A percentile compares a stretch with the other conserved stretches of the same genome.
Conservation (phyloP, 2,888 invertebrate genomes). For the Alviniconcha strummeri region DNA sequence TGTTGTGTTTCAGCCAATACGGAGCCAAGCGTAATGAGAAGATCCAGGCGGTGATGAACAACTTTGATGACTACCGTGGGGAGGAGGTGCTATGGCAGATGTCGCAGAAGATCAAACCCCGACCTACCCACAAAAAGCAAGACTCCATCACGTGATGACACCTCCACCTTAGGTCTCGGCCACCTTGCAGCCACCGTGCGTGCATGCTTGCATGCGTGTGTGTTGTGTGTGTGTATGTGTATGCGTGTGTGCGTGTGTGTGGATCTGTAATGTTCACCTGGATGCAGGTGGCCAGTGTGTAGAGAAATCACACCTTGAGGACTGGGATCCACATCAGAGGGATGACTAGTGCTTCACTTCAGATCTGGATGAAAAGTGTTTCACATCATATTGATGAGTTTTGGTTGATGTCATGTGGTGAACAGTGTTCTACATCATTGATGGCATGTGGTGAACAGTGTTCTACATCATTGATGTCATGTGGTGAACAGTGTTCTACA, state of each 20-base stretch:
- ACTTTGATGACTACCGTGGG: conserved; percentile 94
- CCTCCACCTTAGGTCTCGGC: background rate
- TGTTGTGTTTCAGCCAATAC: conserved; percentile 74
- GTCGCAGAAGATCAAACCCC: conserved; percentile 96
- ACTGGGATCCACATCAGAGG: too few relatives aligned
- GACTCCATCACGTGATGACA: conserved; percentile 33
- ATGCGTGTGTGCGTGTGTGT: conserved; percentile 8
- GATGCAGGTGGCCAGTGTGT: too few relatives aligned
- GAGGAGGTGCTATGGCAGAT: conserved; percentile 99
- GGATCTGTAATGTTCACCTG: too few relatives aligned
- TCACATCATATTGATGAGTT: too few relatives aligned
- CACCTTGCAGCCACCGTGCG: background rate
- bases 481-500: too few relatives aligned
- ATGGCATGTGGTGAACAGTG: too few relatives aligned
- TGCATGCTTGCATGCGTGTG: background rate
- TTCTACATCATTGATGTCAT: too few relatives aligned
- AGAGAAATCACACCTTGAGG: too few relatives aligned
- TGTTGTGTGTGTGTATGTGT: background rate
- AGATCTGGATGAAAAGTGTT: too few relatives aligned
- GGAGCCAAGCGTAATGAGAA: conserved; percentile 94
- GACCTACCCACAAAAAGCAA: conserved; percentile 67
- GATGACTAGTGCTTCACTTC: too few relatives aligned
- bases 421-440: too few relatives aligned
- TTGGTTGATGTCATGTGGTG: too few relatives aligned
- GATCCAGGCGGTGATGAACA: conserved; percentile 95